Evolutionary conservation across 2,888 invertebrate genomes (phyloP).

Genomic region (Labia minor): DNA sequence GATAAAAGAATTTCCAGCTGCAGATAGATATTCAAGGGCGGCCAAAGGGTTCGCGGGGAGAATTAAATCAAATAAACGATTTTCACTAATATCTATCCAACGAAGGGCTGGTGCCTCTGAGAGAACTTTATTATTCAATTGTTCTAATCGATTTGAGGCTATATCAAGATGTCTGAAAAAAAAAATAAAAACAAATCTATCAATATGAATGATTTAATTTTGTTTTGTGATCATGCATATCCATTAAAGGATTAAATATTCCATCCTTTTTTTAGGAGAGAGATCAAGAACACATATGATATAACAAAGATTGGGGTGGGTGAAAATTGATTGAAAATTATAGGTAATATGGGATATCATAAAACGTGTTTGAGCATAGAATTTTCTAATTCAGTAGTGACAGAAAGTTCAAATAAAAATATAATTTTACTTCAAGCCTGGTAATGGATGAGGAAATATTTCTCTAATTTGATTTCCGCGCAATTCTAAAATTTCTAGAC

Average conservation of each 20-base stretch:
- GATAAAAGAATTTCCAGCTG: not conserved
- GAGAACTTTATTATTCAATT: not conserved
- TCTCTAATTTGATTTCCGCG: constrained; percentile 28
- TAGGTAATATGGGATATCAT: no score
- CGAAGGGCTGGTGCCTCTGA: not conserved
- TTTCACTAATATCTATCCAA: not conserved
- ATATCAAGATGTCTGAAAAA: not conserved
- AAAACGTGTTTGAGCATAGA: no score
- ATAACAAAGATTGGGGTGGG: no score
- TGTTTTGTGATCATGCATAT: no score
- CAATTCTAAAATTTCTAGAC: constrained; percentile 62
- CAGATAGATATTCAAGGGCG: not conserved
- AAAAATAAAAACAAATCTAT: no score
- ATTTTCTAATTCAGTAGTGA: no score
- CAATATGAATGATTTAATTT: no score
- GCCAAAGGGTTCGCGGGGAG: not conserved
- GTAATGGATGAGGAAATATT: not conserved
- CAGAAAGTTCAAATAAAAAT: not conserved
- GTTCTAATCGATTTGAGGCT: not conserved
- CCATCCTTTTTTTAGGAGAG: no score
- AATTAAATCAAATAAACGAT: not conserved
- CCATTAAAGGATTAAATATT: no score
- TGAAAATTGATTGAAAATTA: no score
- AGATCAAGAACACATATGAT: no score
- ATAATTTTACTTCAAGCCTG: not conserved